A percentile compares a stretch with the other conserved stretches of the same genome.
Conservation (phyloP, 2,113 vertebrate genomes). For the Barnardius zonarius region DNA sequence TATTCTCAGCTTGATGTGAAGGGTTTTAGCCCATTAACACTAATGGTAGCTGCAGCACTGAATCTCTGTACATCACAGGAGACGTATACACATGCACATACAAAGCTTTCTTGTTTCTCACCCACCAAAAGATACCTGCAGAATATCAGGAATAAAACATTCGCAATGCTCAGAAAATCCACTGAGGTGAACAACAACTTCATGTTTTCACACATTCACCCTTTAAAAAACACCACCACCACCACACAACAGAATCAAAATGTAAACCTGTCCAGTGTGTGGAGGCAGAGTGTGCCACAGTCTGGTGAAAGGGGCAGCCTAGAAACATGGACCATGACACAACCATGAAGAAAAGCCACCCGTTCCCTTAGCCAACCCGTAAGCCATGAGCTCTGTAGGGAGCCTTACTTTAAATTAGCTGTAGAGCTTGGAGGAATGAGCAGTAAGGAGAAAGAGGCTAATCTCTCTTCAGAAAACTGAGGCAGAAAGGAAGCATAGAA, state of each 20-base stretch:
- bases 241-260: neutral
- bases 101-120: neutral
- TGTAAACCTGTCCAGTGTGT: neutral
- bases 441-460: neutral
- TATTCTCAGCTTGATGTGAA: neutral
- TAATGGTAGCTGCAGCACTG: neutral
- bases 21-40: neutral
- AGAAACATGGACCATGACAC: neutral
- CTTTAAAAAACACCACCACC: neutral
- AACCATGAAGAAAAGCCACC: neutral
- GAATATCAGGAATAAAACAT: neutral
- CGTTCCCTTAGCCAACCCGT: fast-evolving
- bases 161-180: neutral
- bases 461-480: neutral
- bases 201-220: neutral
- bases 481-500: neutral
- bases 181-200: neutral
- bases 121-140: neutral
- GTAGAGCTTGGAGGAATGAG: neutral
- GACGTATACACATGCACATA: neutral
- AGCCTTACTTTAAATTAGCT: neutral
- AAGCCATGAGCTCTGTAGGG: neutral
- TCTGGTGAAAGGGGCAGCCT: neutral
- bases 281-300: fast-evolving
- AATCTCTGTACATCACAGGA: neutral